Base-by-base conservation (phyloP, 2,113 vertebrate species). In the Entelurus aequoreus region DNA sequence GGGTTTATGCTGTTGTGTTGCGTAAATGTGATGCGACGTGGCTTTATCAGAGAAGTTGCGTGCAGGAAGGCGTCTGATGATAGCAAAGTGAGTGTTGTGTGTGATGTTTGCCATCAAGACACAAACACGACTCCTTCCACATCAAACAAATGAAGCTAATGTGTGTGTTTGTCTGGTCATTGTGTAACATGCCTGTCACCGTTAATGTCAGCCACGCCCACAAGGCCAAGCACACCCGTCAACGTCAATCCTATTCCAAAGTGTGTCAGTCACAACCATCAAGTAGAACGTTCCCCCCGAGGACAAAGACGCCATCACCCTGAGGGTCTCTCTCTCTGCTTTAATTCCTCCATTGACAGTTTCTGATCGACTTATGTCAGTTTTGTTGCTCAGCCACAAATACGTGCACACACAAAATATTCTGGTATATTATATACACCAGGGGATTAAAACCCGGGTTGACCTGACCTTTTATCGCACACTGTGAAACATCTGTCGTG, bases 241-340 rank as follows among this genome's bases (percentile, higher is more conserved):
- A 65, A 48, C 13, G 69, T 68, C 48, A 63, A 75, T 71, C 80
- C 69, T 60, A 65, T 84, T 84, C 78, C 40, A 85, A 84, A 85
- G 68, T 80, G 56, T 78, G 85, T 75, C 85, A 83, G 78, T 77
- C 72, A 74, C 75, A 84, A 77, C 66, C 38, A 49, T 81, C 66
- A 77, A 68, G 53, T 72, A 62, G 74, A 78, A 60, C 58, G n/a
- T 54, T 68, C 63, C 80, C 83, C 64, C 62, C 5, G 1, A 54
- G 75, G 51, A 49, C 35, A 4, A n/a, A 47, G 28, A 21, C 7
- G 9, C 54, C 8, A 48, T 62, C 56, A 59, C 62, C 75, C 63
- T n/a, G 49, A 75, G 71, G 76, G 40, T 8, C 40, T 61, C 55
- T 65, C 61, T 28, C 67, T 69, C 37, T 11, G 67, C 62, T 76